Evolutionary conservation across 37 sponge, comb jelly and placozoan genomes (phyloP).

Genomic region (Agelas oroides): DNA sequence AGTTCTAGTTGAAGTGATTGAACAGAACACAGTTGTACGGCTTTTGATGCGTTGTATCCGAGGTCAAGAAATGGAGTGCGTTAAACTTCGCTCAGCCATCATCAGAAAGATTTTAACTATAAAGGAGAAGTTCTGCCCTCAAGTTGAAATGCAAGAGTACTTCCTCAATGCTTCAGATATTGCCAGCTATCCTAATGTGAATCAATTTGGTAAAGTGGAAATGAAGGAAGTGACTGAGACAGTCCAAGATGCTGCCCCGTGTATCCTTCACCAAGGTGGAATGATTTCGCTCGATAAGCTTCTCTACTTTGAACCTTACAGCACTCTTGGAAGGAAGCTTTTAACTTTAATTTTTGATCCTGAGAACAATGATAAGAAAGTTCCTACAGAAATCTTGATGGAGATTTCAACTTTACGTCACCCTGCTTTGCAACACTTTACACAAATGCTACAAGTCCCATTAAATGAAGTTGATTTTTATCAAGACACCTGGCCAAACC

Average conservation of each 20-base stretch:
- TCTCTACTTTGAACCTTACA: slow-evolving; percentile 26
- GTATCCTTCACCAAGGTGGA: background rate
- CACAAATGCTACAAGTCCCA: background rate
- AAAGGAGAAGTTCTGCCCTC: background rate
- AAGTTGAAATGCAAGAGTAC: background rate
- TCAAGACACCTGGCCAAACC: background rate
- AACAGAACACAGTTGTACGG: slow-evolving; percentile 12
- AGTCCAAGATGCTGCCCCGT: background rate
- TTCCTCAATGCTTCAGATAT: background rate
- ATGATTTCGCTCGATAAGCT: background rate
- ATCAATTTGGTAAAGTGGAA: too few species aligned
- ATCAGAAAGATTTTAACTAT: slow-evolving; percentile 8
- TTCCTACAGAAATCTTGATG: background rate
- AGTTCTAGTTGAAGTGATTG: slow-evolving; percentile 14
- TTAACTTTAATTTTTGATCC: background rate
- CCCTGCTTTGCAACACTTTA: background rate
- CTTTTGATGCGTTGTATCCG: slow-evolving; percentile 9
- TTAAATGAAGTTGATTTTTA: background rate
- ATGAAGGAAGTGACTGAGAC: background rate
- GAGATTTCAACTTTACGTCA: too few species aligned
- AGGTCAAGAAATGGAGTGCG: slow-evolving; percentile 22
- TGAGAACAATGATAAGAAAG: background rate
- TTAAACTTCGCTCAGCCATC: slow-evolving; percentile 17
- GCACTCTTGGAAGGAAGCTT: background rate
- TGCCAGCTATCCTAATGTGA: background rate